Evolutionary conservation across 2,797 vertebrate genomes (phyloP).

Genomic region (Eupleurogrammus muticus): DNA sequence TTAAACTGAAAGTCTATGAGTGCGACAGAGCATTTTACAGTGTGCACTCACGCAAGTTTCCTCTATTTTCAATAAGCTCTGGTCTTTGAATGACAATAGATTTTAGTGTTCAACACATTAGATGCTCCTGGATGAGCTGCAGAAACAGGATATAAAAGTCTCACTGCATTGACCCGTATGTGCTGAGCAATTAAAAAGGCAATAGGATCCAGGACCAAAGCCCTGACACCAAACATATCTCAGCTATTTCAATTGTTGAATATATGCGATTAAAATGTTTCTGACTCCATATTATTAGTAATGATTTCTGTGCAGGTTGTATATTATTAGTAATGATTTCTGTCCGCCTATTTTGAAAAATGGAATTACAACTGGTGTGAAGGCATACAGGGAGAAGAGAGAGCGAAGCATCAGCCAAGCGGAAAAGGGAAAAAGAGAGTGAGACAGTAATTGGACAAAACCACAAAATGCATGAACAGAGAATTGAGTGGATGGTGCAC

Average conservation of each 20-base stretch:
- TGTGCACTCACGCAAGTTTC: conserved; percentile 34
- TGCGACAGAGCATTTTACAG: conserved; percentile 33
- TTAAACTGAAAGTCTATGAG: conserved; percentile 34
- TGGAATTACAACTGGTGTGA: conserved; percentile 29
- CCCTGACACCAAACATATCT: conserved; percentile 5
- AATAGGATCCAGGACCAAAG: conserved; percentile 6
- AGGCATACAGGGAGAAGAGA: background rate
- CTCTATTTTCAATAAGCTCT: conserved; percentile 44
- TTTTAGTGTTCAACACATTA: conserved; percentile 19
- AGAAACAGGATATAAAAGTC: background rate
- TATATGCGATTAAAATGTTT: conserved; percentile 34
- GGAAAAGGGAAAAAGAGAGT: background rate
- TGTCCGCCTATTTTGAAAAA: conserved; percentile 30
- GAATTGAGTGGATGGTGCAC: conserved; percentile 35
- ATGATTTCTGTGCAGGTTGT: conserved; percentile 19
- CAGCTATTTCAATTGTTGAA: conserved; percentile 3
- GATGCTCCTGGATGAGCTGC: conserved; percentile 12
- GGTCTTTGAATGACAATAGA: conserved; percentile 36
- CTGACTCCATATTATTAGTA: conserved; percentile 22
- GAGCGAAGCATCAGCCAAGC: background rate
- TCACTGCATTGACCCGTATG: conserved; percentile 1
- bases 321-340: conserved; percentile 45
- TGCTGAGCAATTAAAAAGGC: conserved; percentile 24
- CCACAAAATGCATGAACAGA: conserved; percentile 42
- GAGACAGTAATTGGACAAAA: conserved; percentile 50